A percentile compares a stretch with the other conserved stretches of the same genome.
Conservation (phyloP, 2,113 vertebrate genomes). For the Xenopus borealis region DNA sequence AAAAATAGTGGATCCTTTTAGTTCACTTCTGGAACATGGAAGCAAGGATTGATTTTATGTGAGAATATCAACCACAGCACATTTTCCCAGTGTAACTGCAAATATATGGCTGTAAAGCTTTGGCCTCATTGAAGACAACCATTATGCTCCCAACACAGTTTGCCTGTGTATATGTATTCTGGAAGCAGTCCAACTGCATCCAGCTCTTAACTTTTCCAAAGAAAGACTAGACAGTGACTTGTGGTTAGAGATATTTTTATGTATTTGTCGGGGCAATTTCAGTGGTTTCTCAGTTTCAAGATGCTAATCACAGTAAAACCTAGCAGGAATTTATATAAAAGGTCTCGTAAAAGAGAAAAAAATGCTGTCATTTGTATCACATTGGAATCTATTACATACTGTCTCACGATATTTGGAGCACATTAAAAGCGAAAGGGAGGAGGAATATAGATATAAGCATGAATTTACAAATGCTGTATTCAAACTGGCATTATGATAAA, state of each 20-base stretch:
- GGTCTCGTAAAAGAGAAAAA: neutral
- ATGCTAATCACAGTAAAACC: neutral
- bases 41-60: constrained; percentile 60
- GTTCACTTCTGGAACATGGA: constrained; percentile 62
- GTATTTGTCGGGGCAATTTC: constrained; percentile 3
- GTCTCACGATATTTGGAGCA: no score
- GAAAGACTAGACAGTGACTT: constrained; percentile 60
- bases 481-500: no score
- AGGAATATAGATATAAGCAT: no score
- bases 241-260: neutral
- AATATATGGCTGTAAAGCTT: constrained; percentile 66
- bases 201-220: constrained; percentile 55
- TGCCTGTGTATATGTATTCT: constrained; percentile 61
- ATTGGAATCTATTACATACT: neutral
- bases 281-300: constrained; percentile 4
- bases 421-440: no score
- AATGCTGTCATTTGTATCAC: neutral
- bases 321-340: neutral
- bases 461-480: no score
- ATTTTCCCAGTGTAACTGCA: constrained; percentile 65
- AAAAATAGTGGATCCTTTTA: constrained; percentile 73
- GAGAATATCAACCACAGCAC: constrained; percentile 57
- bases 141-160: constrained; percentile 66
- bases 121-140: constrained; percentile 62
- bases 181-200: constrained; percentile 61